Percentiles rank a stretch among this genome's conserved stretches.
Conservation (phyloP, 2,113 vertebrate species). For the Electrona antarctica region DNA sequence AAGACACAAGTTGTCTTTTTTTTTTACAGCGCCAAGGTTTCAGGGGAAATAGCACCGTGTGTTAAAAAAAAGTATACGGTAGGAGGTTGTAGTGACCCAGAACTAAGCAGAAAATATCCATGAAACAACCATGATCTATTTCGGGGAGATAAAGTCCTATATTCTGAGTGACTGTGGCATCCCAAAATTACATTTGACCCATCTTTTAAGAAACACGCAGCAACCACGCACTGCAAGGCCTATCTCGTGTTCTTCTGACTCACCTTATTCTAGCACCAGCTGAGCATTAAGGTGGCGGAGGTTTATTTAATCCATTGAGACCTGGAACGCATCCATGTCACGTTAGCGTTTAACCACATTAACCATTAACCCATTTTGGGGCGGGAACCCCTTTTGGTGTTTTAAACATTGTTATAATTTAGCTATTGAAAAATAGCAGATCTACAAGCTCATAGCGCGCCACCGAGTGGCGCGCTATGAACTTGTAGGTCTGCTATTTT, state of each 20-base stretch:
- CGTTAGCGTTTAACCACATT: too few species aligned
- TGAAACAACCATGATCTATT: slow-evolving; percentile 31
- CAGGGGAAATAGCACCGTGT: not conserved
- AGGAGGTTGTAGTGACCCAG: not conserved
- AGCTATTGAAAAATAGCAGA: too few species aligned
- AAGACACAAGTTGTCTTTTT: not conserved
- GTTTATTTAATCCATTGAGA: slow-evolving; percentile 56
- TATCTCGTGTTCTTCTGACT: slow-evolving; percentile 24
- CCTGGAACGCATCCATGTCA: too few species aligned
- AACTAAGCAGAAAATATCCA: slow-evolving; percentile 19
- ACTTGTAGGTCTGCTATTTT: too few species aligned
- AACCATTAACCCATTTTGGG: too few species aligned
- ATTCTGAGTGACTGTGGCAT: slow-evolving; percentile 17
- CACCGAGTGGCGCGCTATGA: too few species aligned
- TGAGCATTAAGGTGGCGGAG: slow-evolving; percentile 14
- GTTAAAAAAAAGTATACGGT: slow-evolving; percentile 21
- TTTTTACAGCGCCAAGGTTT: slow-evolving; percentile 9
- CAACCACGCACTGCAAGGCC: slow-evolving; percentile 12
- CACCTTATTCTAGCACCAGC: slow-evolving; percentile 30
- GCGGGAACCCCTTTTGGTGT: too few species aligned
- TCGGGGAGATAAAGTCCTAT: slow-evolving; percentile 25
- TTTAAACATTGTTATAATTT: too few species aligned
- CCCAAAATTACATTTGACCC: slow-evolving; percentile 22
- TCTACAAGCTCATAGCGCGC: too few species aligned
- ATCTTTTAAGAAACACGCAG: slow-evolving; percentile 28